A percentile compares a stretch with the other conserved stretches of the same genome.
phyloP scores from a whole-genome alignment of 2,888 invertebrate species.

The Rotaria macrura region DNA sequence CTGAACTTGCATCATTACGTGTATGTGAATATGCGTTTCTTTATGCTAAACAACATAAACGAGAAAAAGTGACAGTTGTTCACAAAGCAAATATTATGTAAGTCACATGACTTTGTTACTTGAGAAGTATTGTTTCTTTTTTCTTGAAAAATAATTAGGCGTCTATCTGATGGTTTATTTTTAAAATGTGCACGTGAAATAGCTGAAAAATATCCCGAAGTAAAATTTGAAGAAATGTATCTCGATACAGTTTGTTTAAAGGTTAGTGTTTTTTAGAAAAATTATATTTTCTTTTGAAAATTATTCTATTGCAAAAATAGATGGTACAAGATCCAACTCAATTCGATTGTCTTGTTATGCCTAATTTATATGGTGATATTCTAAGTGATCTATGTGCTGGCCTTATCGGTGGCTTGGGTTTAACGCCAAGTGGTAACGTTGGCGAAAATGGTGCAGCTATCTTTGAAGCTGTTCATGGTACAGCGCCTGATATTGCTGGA shows the following conservation, averaged over 20 bases:
- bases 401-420: constrained; percentile 86
- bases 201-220: constrained; percentile 77
- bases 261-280: constrained; percentile 56
- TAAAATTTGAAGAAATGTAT: constrained; percentile 92
- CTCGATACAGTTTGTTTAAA: constrained; percentile 96
- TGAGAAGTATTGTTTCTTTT: background rate
- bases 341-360: constrained; percentile 98
- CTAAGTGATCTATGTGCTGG: constrained; percentile 95
- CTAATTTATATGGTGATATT: constrained; percentile 96
- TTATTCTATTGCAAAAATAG: constrained; percentile 38
- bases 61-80: constrained; percentile 77
- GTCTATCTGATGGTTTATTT: constrained; percentile 98
- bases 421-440: constrained; percentile 96
- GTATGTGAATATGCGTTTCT: constrained; percentile 96
- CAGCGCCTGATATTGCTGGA: constrained; percentile 93
- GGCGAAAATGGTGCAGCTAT: constrained; percentile 84
- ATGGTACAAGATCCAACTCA: constrained; percentile 78
- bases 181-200: constrained; percentile 85
- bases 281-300: too few relatives aligned
- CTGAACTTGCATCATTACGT: constrained; percentile 83
- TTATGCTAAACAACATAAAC: constrained; percentile 79
- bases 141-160: constrained; percentile 56
- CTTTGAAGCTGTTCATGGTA: constrained; percentile 96
- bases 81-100: constrained; percentile 98
- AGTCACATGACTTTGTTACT: constrained; percentile 42